Percentiles rank a stretch among this genome's conserved stretches.
Evolutionary conservation across 2,888 invertebrate species (phyloP).

Genomic region (Troglohyphantes excavatus): DNA sequence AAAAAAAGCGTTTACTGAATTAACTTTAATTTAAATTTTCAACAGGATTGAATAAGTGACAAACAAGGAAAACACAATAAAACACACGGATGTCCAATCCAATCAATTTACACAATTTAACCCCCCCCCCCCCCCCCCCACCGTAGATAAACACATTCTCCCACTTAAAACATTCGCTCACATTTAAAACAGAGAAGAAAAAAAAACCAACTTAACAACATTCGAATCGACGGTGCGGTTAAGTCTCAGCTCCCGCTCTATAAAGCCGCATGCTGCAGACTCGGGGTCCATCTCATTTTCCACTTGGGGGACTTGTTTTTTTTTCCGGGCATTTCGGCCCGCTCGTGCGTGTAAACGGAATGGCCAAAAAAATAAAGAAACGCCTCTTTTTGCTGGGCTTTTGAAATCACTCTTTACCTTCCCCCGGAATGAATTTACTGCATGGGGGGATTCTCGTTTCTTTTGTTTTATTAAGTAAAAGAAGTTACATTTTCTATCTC

Average conservation of each 20-base stretch:
- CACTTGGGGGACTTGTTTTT: neutral
- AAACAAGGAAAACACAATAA: neutral
- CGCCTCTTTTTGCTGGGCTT: slow-evolving; percentile 1
- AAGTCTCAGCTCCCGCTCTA: neutral
- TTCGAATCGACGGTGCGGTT: slow-evolving; percentile 17
- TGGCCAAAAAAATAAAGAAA: neutral
- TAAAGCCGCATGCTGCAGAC: slow-evolving; percentile 32
- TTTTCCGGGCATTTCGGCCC: neutral
- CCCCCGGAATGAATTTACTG: slow-evolving; percentile 65
- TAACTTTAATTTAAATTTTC: too few relatives aligned
- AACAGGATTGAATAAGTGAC: neutral
- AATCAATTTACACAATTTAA: neutral
- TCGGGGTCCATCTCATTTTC: slow-evolving; percentile 32
- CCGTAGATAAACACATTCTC: too few relatives aligned
- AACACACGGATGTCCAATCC: neutral
- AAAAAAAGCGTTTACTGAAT: too few relatives aligned
- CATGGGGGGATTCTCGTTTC: slow-evolving; percentile 49
- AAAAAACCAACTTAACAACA: slow-evolving; percentile 28
- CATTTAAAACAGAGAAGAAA: neutral
- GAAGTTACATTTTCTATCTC: neutral
- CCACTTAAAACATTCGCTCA: neutral
- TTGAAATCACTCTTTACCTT: slow-evolving; percentile 59
- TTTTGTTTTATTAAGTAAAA: slow-evolving; percentile 69
- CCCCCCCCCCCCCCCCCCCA: too few relatives aligned
- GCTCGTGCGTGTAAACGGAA: neutral